Conservation (phyloP, 2,113 vertebrate genomes). For the Tretioscincus oriximinensis region DNA sequence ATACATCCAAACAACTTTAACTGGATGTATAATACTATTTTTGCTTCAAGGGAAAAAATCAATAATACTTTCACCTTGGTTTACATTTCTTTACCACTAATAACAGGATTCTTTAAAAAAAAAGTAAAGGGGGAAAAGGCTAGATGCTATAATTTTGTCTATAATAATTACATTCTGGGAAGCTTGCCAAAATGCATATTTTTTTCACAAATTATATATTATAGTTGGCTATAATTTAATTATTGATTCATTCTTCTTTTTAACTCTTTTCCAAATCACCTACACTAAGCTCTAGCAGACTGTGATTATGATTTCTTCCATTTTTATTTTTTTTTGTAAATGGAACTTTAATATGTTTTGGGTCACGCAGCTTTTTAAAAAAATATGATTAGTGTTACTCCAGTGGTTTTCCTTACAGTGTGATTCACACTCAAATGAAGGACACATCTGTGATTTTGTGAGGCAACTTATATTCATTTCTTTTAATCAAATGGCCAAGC, state of each 20-base stretch:
- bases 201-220: conserved; percentile 22
- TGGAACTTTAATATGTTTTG: conserved; percentile 14
- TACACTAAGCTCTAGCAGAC: conserved; percentile 45
- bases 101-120: neutral
- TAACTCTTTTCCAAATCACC: conserved; percentile 21
- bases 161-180: no score
- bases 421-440: conserved; percentile 1
- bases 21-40: neutral
- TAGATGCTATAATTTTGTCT: no score
- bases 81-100: conserved; percentile 15
- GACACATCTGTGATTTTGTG: conserved; percentile 36
- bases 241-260: conserved; percentile 28
- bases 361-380: conserved; percentile 20
- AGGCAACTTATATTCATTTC: conserved; percentile 49
- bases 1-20: neutral
- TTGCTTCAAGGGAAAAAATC: neutral
- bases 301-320: neutral
- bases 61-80: conserved; percentile 12
- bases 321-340: neutral
- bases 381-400: neutral
- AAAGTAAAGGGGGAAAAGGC: neutral
- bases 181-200: neutral
- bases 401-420: conserved; percentile 35
- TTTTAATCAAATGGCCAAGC: conserved; percentile 41
- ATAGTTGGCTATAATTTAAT: conserved; percentile 11